Evolutionary conservation across 2,113 vertebrate species (phyloP).

Genomic region (Lepus americanus): DNA sequence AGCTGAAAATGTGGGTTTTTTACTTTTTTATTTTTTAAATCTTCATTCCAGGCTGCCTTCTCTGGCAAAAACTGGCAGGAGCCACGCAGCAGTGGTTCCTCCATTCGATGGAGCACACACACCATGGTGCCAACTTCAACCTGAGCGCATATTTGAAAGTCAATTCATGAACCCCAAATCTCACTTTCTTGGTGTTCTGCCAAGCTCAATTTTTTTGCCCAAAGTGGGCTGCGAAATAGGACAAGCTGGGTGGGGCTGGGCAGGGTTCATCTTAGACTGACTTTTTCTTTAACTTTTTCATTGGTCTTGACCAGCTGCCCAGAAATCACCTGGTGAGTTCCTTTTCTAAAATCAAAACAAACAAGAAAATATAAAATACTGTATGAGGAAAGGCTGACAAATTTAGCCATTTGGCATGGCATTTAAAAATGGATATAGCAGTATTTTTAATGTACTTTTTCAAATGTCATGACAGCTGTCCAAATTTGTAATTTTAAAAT

Average conservation of each 20-base stretch:
- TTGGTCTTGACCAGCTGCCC: conserved; percentile 59
- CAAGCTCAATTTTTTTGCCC: conserved; percentile 24
- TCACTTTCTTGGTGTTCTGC: background rate
- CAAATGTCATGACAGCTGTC: conserved; percentile 84
- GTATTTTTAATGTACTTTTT: conserved; percentile 81
- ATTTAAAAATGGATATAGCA: conserved; percentile 77
- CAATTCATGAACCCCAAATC: background rate
- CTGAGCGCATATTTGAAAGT: background rate
- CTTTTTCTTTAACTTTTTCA: conserved; percentile 54
- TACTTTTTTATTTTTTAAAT: background rate
- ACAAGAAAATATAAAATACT: conserved; percentile 67
- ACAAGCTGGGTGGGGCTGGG: background rate
- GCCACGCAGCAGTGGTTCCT: background rate
- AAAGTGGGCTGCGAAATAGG: background rate
- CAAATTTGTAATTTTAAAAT: conserved; percentile 84
- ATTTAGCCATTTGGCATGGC: conserved; percentile 77
- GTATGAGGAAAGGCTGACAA: conserved; percentile 69
- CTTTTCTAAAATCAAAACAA: conserved; percentile 71
- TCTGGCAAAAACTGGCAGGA: background rate
- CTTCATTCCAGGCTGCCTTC: background rate
- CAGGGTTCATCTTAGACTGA: background rate
- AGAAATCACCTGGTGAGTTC: conserved; percentile 74
- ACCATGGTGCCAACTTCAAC: background rate
- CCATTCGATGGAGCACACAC: too few relatives aligned
- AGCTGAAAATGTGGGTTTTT: background rate